These are phyloP conservation scores for Tonatia bakeri DNA, from an alignment of 2,113 vertebrate species.

Conservation along the genomic window DNA sequence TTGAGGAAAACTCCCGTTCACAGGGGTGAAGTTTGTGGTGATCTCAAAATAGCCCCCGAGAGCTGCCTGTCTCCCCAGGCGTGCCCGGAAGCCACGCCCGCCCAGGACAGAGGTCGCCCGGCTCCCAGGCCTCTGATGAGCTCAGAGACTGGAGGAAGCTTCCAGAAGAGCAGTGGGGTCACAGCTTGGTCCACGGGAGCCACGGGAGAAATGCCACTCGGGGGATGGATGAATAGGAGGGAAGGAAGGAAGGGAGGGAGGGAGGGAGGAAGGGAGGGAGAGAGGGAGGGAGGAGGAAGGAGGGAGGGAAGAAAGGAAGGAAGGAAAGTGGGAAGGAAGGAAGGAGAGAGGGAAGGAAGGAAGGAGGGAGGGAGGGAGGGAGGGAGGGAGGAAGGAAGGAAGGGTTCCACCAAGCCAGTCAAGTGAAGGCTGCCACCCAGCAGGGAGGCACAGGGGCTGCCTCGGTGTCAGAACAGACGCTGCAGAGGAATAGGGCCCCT, in stretches of 20 bases:
- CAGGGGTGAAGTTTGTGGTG: conserved; percentile 21
- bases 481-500: rapidly evolving
- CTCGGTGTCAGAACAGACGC: not conserved
- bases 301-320: not conserved
- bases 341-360: not conserved
- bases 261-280: not conserved
- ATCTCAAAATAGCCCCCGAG: conserved; percentile 55
- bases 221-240: not conserved
- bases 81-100: conserved; percentile 44
- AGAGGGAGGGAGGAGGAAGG: not conserved
- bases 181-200: not conserved
- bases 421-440: not conserved
- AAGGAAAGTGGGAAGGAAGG: not conserved
- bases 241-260: not conserved
- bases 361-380: not conserved
- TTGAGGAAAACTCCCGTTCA: not conserved
- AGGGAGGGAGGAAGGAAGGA: too few relatives aligned
- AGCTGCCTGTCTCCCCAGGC: conserved; percentile 28
- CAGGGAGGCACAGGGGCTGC: not conserved
- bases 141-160: not conserved
- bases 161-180: not conserved
- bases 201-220: not conserved
- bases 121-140: conserved; percentile 28
- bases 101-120: not conserved
- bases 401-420: not conserved